Evolutionary conservation across 2,888 invertebrate genomes (phyloP), one percentile per base, ranked within the genome.

Genomic region (Torymus texanus): DNA sequence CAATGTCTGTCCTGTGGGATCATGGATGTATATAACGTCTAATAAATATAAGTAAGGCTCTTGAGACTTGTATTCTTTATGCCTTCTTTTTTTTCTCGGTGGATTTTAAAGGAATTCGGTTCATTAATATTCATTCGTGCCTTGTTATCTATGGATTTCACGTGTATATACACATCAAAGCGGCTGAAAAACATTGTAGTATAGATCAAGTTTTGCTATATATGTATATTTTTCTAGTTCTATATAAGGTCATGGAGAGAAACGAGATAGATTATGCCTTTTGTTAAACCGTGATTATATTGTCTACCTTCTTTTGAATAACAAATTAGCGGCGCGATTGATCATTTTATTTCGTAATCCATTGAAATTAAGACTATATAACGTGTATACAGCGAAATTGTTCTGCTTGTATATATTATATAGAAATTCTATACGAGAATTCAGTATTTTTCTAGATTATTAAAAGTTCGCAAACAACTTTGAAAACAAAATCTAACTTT

Each of bases 61-160:
- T 24, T 4, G n/a, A 10, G 16, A 10, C 14, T 29, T 58, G 41
- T 41, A 8, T 41, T 41, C 41, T 41, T 41, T 41, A 41, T 74
- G n/a, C 21, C 16, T 71, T 24, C 16, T 16, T 58, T 65, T 65
- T 53, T 63, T 8, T 51, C 50, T 65, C 24, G 21, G 21, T 24
- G 24, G 5, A 29, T 16, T 50, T 61, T 21, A 2, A 53, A 77
- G 70, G 41, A 56, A 61, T 72, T 61, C 66, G 41, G 4, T 56
- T 59, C 78, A 50, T 78, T 66, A 72, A 72, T 78, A 78, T 78
- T 73, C 78, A 73, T 73, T 50, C 29, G 21, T 21, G 16, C 2
- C 67, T 73, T 10, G 62, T 71, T 65, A 58, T n/a, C n/a, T 14
- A 3, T 41, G 29, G 5, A 10, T 51, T 76, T 56, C 24, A 63